Base-by-base conservation (phyloP, 2,888 invertebrate species). In the Standfussiana lucernea region DNA sequence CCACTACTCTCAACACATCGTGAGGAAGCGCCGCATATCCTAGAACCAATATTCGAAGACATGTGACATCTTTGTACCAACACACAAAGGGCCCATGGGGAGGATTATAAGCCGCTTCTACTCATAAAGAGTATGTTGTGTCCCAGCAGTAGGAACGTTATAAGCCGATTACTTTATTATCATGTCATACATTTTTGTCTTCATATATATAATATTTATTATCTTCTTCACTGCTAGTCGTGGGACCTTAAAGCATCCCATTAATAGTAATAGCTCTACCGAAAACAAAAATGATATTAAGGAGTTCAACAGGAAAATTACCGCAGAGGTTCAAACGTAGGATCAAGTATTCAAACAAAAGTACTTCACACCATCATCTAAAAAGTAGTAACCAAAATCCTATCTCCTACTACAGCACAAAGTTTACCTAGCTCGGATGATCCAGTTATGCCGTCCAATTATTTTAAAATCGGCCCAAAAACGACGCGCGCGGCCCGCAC, bases 381-480 rank as follows among this genome's bases (percentile, higher is more conserved):
- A 68, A 77, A 68, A 72, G 5, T 37, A 61, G 42, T 59, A 37
- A 28, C 10, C 35, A 50, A 75, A 77, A 66, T 84, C 67, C 32
- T 83, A 83, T 84, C 77, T 70, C 64, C 35, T 40, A 80, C 73
- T 88, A 79, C 69, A 71, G 65, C 67, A 76, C 81, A 75, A 65
- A 77, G 82, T 75, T 87, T 75, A 87, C 64, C 72, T 67, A 80
- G 77, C 74, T 74, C 72, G 81, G 81, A 72, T 90, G 89, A 93
- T 93, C 87, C 90, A 91, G 91, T 92, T 93, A 92, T 89, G 85
- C 86, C 84, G 83, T 88, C 90, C 93, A 93, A 93, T 93, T 93
- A 93, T 93, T 93, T 93, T 92, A 92, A 93, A 92, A 92, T 93
- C 89, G 89, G 83, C 79, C 89, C 87, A 88, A 85, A 92, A 92